Evolutionary conservation across 2,888 invertebrate genomes (phyloP).

Genomic region (Stratiomys singularior): DNA sequence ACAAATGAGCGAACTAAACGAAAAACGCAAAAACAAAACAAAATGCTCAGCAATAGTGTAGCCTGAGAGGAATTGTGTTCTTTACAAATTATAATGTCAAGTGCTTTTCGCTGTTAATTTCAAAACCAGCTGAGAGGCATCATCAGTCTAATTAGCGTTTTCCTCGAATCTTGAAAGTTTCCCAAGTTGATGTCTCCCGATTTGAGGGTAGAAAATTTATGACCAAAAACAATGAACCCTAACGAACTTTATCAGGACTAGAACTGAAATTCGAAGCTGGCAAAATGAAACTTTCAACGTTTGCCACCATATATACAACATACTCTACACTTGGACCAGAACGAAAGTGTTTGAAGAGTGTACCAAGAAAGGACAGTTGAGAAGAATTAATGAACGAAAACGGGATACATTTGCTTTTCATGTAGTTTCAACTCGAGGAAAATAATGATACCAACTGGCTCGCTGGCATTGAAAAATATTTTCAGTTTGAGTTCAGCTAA

Average conservation of each 20-base stretch:
- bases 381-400: slow-evolving; percentile 29
- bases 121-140: slow-evolving; percentile 38
- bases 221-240: slow-evolving; percentile 34
- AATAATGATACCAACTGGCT: slow-evolving; percentile 1
- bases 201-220: slow-evolving; percentile 19
- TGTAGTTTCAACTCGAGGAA: background rate
- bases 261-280: background rate
- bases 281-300: background rate
- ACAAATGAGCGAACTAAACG: no score
- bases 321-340: background rate
- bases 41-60: background rate
- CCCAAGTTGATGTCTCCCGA: slow-evolving; percentile 19
- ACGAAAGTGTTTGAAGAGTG: background rate
- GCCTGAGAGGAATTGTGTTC: slow-evolving; percentile 28
- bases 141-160: slow-evolving; percentile 40
- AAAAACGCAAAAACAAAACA: background rate
- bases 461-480: background rate
- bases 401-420: slow-evolving; percentile 25
- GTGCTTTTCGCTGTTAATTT: slow-evolving; percentile 39
- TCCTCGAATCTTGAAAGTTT: slow-evolving; percentile 1
- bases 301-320: background rate
- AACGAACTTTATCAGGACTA: slow-evolving; percentile 18
- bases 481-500: background rate
- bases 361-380: background rate
- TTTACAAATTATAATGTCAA: slow-evolving; percentile 43